Conservation (phyloP, 2,888 invertebrate species). For the Tenthredo distinguenda region DNA sequence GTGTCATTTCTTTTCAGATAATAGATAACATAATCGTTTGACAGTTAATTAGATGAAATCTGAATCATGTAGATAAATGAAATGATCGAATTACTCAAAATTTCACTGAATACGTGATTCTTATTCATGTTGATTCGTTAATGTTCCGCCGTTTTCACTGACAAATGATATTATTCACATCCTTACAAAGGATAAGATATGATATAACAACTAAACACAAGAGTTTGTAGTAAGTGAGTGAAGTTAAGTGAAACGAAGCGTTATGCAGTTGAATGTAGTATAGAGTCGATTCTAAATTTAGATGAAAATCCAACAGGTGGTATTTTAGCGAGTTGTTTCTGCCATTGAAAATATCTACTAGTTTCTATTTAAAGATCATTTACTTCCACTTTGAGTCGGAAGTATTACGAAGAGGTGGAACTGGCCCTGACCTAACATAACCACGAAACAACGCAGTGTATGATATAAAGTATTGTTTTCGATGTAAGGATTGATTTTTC, state of each 20-base stretch:
- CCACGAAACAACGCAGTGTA: conserved; percentile 23
- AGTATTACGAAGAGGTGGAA: background rate
- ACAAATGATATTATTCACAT: background rate
- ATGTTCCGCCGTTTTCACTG: background rate
- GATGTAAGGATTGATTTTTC: background rate
- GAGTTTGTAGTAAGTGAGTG: background rate
- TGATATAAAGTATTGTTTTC: background rate
- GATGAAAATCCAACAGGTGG: conserved; percentile 56
- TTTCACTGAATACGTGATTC: background rate
- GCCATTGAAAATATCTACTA: background rate
- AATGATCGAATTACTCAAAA: background rate
- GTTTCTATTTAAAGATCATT: conserved; percentile 5
- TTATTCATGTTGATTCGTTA: background rate
- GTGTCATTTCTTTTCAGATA: background rate
- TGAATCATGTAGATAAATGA: background rate
- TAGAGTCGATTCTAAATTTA: conserved; percentile 52
- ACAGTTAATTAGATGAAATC: background rate
- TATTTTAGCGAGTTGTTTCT: conserved; percentile 14
- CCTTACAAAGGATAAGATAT: background rate
- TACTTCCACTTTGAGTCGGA: background rate
- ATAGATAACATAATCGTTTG: background rate
- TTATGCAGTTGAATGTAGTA: background rate
- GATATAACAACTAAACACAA: background rate
- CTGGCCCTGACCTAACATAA: conserved; percentile 50
- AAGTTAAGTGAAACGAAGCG: background rate